These are phyloP conservation scores for Calypte anna DNA, from an alignment of 2,113 vertebrate species.

Conservation along the genomic window DNA sequence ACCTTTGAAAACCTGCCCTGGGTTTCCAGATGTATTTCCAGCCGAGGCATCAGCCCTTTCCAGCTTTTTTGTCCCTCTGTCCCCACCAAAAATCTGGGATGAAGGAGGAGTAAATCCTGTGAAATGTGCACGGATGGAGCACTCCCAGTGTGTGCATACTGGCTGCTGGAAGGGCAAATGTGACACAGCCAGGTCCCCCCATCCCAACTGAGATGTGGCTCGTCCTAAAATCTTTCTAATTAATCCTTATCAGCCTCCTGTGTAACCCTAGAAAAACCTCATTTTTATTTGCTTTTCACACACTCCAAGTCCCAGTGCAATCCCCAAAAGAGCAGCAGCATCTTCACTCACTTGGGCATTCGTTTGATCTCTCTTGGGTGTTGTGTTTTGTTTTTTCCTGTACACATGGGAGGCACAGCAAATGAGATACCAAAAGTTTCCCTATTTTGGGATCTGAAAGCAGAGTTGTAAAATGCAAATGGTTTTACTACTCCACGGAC, in stretches of 20 bases:
- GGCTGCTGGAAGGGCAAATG: neutral
- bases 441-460: neutral
- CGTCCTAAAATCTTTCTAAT: neutral
- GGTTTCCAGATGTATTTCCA: neutral
- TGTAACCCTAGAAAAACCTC: neutral
- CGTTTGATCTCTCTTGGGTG: neutral
- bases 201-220: neutral
- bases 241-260: neutral
- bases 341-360: neutral
- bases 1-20: rapidly evolving
- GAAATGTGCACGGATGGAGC: neutral
- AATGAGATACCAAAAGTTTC: neutral
- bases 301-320: rapidly evolving
- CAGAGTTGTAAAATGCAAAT: neutral
- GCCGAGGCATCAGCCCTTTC: neutral
- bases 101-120: neutral
- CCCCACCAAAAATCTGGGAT: neutral
- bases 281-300: neutral
- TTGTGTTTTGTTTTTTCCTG: neutral
- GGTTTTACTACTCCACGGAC: neutral
- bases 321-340: neutral
- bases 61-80: rapidly evolving
- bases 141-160: neutral
- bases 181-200: neutral
- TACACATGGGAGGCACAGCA: neutral